phyloP scores from a whole-genome alignment of 2,797 vertebrate species.

The Eulemur rubriventer region DNA sequence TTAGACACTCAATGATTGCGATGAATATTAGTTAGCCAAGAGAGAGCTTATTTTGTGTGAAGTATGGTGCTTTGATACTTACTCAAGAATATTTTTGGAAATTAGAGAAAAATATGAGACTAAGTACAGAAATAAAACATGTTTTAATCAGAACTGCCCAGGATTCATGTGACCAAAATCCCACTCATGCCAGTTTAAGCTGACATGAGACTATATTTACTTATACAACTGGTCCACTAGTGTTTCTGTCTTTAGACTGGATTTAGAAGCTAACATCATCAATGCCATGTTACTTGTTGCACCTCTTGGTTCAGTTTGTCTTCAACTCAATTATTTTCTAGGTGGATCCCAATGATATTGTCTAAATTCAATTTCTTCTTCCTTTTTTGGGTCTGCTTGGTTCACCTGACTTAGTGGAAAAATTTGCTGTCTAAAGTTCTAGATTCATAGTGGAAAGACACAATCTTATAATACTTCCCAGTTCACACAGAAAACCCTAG shows the following conservation, averaged over 20 bases:
- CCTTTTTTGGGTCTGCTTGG: not conserved
- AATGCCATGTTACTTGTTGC: not conserved
- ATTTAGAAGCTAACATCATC: not conserved
- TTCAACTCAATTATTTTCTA: not conserved
- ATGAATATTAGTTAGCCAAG: not conserved
- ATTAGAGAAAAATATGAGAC: not conserved
- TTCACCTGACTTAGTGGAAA: not conserved
- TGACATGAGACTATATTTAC: not conserved
- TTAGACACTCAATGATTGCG: not conserved
- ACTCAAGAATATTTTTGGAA: not conserved
- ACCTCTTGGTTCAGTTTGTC: not conserved
- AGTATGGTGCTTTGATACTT: not conserved
- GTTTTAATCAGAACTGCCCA: not conserved
- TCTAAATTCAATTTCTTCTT: not conserved
- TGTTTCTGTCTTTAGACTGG: not conserved
- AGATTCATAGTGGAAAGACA: not conserved
- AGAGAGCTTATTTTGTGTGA: not conserved
- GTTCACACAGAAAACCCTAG: not conserved
- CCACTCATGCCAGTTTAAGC: not conserved
- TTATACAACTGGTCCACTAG: not conserved
- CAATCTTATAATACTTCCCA: not conserved
- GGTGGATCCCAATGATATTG: not conserved
- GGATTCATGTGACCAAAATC: not conserved
- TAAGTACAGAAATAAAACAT: not conserved
- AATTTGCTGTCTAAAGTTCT: not conserved